phyloP scores from a whole-genome alignment of 2,797 vertebrate genomes.

The Crocidura indochinensis region DNA sequence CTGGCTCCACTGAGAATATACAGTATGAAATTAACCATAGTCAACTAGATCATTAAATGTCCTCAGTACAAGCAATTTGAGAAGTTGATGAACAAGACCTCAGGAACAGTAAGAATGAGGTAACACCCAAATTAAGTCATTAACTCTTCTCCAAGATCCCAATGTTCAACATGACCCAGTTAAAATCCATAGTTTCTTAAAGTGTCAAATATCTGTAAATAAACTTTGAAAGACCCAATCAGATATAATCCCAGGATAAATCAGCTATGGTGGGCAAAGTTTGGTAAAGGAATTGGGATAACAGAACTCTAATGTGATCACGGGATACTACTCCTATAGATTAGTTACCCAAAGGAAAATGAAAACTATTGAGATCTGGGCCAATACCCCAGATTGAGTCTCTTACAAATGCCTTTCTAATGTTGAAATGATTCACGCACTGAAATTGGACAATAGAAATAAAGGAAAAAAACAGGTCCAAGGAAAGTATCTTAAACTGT shows the following conservation, averaged over 20 bases:
- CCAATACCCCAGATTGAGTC: neutral
- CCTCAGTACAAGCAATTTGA: neutral
- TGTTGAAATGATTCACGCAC: slow-evolving; percentile 14
- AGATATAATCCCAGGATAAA: neutral
- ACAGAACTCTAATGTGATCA: neutral
- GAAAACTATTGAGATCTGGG: neutral
- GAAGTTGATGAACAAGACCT: neutral
- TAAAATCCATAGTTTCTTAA: neutral
- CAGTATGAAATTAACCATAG: neutral
- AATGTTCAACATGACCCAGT: neutral
- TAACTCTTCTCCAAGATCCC: neutral
- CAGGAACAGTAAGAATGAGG: neutral
- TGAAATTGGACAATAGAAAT: slow-evolving; percentile 12
- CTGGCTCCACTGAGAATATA: slow-evolving; percentile 7
- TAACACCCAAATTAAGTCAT: neutral
- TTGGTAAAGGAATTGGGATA: neutral
- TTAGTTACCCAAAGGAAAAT: neutral
- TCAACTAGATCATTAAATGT: neutral
- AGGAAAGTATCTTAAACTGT: slow-evolving; percentile 38
- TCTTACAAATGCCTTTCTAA: neutral
- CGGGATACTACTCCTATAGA: no score
- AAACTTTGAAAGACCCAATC: neutral
- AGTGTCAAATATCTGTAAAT: slow-evolving; percentile 12
- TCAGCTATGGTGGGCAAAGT: neutral
- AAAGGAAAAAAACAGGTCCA: slow-evolving; percentile 40